Conservation (phyloP, 2,888 invertebrate genomes). For the Phyllotreta striolata region DNA sequence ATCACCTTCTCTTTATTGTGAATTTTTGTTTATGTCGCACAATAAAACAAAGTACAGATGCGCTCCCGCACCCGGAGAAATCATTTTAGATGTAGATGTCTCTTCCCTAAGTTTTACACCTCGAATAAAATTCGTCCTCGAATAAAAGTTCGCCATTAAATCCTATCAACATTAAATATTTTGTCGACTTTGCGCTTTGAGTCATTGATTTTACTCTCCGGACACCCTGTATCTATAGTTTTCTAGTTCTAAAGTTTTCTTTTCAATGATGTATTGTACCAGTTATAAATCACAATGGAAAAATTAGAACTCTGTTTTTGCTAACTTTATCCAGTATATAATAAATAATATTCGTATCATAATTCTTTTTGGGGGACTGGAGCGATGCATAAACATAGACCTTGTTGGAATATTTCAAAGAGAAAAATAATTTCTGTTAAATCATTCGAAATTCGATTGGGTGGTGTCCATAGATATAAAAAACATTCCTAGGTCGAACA, state of each 20-base stretch:
- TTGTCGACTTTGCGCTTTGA: conserved; percentile 1
- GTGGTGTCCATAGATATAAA: conserved; percentile 11
- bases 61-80: conserved; percentile 23
- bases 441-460: conserved; percentile 7
- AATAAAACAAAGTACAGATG: conserved; percentile 39
- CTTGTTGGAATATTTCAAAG: background rate
- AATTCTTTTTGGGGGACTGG: background rate
- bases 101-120: conserved; percentile 11
- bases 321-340: conserved; percentile 8
- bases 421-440: conserved; percentile 5
- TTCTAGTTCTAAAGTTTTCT: background rate
- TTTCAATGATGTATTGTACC: background rate
- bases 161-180: conserved; percentile 12
- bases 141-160: conserved; percentile 9
- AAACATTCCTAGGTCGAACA: conserved; percentile 16
- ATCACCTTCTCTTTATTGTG: conserved; percentile 49
- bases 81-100: conserved; percentile 20
- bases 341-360: conserved; percentile 12
- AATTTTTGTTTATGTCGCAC: conserved; percentile 42
- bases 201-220: background rate
- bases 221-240: background rate
- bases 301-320: conserved; percentile 10
- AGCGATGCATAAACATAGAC: background rate
- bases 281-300: conserved; percentile 7
- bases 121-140: conserved; percentile 8